Evolutionary conservation across 2,113 vertebrate species (phyloP).

Genomic region (Ptychochromis oligacanthus): DNA sequence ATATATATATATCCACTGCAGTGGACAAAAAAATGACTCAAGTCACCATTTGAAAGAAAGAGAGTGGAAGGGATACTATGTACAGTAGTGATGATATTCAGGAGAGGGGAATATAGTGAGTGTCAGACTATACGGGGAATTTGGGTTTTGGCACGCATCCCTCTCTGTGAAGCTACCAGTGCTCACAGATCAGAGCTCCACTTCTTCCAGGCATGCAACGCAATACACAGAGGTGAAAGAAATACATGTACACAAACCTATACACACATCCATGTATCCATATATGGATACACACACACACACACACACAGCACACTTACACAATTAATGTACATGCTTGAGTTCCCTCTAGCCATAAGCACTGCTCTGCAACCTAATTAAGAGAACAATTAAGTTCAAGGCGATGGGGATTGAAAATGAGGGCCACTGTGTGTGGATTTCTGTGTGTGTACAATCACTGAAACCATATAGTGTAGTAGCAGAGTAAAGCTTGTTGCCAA

Average conservation of each 20-base stretch:
- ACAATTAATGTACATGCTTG: conserved; percentile 47
- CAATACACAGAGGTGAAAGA: conserved; percentile 84
- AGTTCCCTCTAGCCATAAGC: conserved; percentile 89
- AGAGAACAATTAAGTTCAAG: conserved; percentile 94
- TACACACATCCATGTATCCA: conserved; percentile 23
- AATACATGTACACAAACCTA: conserved; percentile 51
- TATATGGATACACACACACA: conserved; percentile 1
- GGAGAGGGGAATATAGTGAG: not conserved
- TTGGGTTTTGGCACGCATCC: conserved; percentile 79
- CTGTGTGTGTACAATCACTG: not conserved
- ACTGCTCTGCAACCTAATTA: conserved; percentile 95
- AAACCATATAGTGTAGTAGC: conserved; percentile 9
- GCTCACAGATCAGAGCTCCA: conserved; percentile 80
- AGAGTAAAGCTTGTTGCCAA: conserved; percentile 14
- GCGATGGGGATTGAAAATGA: conserved; percentile 44
- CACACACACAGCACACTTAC: conserved; percentile 1
- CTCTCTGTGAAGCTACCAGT: conserved; percentile 77
- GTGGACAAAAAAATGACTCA: not conserved
- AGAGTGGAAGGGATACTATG: not conserved
- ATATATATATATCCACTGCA: no score
- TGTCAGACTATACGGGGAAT: conserved; percentile 55
- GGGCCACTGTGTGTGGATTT: conserved; percentile 3
- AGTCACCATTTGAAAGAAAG: not conserved
- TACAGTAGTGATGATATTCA: not conserved
- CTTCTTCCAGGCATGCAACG: conserved; percentile 83